phyloP scores from a whole-genome alignment of 2,113 vertebrate genomes.

The Xiphophorus maculatus region DNA sequence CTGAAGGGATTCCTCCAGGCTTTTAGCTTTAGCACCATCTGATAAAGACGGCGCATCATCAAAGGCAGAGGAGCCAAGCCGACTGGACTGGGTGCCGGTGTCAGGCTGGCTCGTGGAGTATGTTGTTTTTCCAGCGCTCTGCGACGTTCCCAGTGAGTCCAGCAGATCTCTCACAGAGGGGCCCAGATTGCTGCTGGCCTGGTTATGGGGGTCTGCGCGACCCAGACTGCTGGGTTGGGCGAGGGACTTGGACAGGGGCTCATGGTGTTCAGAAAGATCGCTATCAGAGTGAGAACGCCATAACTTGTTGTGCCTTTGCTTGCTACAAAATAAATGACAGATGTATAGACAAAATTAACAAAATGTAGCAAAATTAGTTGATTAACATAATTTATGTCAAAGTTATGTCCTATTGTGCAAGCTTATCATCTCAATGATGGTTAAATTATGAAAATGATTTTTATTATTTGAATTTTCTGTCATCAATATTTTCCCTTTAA shows the following conservation, averaged over 20 bases:
- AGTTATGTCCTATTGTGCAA: neutral
- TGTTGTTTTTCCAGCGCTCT: conserved; percentile 24
- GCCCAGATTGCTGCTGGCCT: conserved; percentile 82
- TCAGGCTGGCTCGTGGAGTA: conserved; percentile 57
- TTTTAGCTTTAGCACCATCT: conserved; percentile 1
- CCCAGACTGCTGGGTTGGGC: conserved; percentile 70
- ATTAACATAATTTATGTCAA: neutral
- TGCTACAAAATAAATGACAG: conserved; percentile 75
- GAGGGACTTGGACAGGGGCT: conserved; percentile 79
- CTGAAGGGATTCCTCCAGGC: conserved; percentile 8
- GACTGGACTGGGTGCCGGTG: conserved; percentile 36
- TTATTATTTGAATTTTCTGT: neutral
- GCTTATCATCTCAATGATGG: neutral
- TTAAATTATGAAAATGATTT: neutral
- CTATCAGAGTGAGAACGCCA: conserved; percentile 98
- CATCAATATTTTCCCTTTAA: neutral
- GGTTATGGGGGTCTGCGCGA: conserved; percentile 80
- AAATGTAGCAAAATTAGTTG: neutral
- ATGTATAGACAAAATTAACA: neutral
- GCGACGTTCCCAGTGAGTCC: conserved; percentile 59
- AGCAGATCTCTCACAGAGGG: conserved; percentile 87
- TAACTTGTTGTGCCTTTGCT: conserved; percentile 92
- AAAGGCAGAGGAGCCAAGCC: conserved; percentile 35
- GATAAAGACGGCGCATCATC: conserved; percentile 1
- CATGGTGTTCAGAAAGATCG: conserved; percentile 91